Evolutionary conservation across 2,888 invertebrate genomes (phyloP), one percentile per base, ranked within the genome.

Genomic region (Lasius fuliginosus): DNA sequence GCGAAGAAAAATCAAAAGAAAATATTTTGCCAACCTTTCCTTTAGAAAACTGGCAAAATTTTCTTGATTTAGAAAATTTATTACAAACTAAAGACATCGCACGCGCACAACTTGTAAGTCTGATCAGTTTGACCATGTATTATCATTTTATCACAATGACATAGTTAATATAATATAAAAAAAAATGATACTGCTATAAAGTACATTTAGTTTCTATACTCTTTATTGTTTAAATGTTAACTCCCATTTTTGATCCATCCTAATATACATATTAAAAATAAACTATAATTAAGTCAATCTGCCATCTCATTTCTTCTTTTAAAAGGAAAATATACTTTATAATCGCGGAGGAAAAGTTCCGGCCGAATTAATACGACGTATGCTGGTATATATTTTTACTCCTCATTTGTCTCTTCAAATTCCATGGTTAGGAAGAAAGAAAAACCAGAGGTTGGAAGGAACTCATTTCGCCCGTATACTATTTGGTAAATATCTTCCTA

Each of bases 401-500:
- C 64, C 64, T 36, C 11, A 12, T 36, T 65, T 65, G n/a, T 18
- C 36, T 36, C 64, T 33, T 64, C n/a, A n/a, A 65, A 36, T 65
- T 12, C 36, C n/a, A 6, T 65, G 36, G 64, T 36, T 64, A 2
- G 64, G n/a, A n/a, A 9, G 36, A 1, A 65, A 65, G 11, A 65
- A 65, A 33, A 65, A 65, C 11, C 33, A 65, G 1, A 65, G 64
- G 1, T 36, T 65, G 18, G 62, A 36, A 65, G 64, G 36, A 12
- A 65, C 36, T 53, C n/a, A 53, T 53, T 53, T 53, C 15, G 53
- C 53, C n/a, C 53, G n/a, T 11, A 65, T 65, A 65, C 18, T 65
- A 65, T 36, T 65, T 65, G 12, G 64, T 65, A 65, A 65, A 65
- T 65, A 65, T 65, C 11, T 33, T 64, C 33, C n/a, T 33, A 33